Base-by-base conservation (phyloP, 2,797 vertebrate species). In the Semaprochilodus insignis region DNA sequence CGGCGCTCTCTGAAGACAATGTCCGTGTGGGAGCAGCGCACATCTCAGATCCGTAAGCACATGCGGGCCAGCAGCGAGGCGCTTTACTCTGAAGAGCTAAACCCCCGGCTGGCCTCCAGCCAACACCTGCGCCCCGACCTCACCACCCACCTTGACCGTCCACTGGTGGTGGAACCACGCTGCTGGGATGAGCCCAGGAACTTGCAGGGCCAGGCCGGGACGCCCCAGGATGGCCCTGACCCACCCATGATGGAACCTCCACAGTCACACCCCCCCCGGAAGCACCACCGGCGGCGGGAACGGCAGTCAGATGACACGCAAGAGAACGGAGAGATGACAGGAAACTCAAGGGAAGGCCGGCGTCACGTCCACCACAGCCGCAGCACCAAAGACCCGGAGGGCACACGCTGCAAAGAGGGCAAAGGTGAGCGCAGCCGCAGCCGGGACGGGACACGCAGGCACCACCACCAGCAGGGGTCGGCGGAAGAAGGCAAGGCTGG, bases 21-120 rank as follows among this genome's bases (percentile, higher is more conserved):
- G 91, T 99, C 98, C 0, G 96, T 99, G 21, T 99, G 98, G 98
- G 98, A 99, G 88, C 97, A 98, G 91, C 94, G 95, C 78, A 96
- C 97, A 85, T 96, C 94, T 63, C 96, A 98, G 93, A 94, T 99
- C 70, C 95, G 95, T 81, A 96, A 97, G 91, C 97, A 97, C 87
- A 93, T 96, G 85, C 94, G 90, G 6, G 93, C 96, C 5, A 99
- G 97, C 93, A 97, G 96, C 0, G 97, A 99, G 90, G 96, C 96
- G 0, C 93, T 99, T 48, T 98, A 97, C 25, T 95, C 96, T 0
- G 97, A 98, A 88, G 97, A 97, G 77, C 91, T 83, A 34, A 84
- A 94, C 0, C 90, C 95, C 23, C 94, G 91, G 13, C 92, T 95
- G 0, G 95, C 96, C 6, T 95, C 96, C 11, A 93, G 94, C n/a